Base-by-base conservation (phyloP, 2,797 vertebrate species). In the Lepus townsendii region DNA sequence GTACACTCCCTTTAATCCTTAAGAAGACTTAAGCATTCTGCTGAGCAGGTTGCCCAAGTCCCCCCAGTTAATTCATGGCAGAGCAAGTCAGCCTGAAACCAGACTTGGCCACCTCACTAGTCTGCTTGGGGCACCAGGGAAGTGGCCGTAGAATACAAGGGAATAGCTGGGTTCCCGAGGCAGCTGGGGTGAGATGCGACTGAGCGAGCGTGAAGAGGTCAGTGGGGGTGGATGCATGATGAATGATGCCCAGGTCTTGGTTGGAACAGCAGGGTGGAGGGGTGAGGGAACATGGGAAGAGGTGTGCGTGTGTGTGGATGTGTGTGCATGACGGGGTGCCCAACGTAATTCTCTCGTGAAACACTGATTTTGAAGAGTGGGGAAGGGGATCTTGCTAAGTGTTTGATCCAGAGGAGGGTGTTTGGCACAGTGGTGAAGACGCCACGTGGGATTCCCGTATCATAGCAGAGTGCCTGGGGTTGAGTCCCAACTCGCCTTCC, bases 291-390 rank as follows among this genome's bases (percentile, higher is more conserved):
- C 47, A 35, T 1, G 62, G 77, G 42, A 89, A 7, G 79, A 63
- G n/a, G 27, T 16, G 30, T 6, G 11, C 0, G 1, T 19, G 2
- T 35, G 13, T 22, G 19, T 71, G 65, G 7, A 2, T 14, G 4
- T 12, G 7, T 38, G 4, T 24, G 2, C 7, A 63, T 60, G 68
- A 11, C 4, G 9, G 8, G 35, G 3, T n/a, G 26, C 19, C 62
- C 20, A 5, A 30, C 10, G 2, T 66, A 77, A 26, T 69, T 42
- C 30, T 80, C 10, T 52, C 19, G 32, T 8, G 26, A 88, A 68
- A 42, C 52, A 12, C 84, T 32, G 38, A 26, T 17, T 38, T 27
- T 7, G 22, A 82, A 27, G 7, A 54, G 20, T 1, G 16, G 62
- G 38, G 35, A 60, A 75, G 69, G n/a, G 47, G 47, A 19, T 12